Conservation (phyloP, 2,797 vertebrate species). For the Chaetodon trifasciatus region DNA sequence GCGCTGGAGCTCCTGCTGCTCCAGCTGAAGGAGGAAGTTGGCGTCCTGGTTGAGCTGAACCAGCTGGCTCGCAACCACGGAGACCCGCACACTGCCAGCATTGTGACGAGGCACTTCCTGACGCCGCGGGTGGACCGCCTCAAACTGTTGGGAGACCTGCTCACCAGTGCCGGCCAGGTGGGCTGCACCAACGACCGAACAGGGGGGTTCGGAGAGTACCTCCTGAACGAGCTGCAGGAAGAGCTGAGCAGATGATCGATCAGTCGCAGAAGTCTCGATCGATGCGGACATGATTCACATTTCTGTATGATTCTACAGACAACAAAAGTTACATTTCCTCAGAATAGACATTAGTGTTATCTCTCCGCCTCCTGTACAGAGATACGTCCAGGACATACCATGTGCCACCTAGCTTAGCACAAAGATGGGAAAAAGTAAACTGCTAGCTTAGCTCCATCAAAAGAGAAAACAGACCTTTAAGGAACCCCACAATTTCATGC, state of each 20-base stretch:
- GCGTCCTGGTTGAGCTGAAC: constrained; percentile 82
- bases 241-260: constrained; percentile 64
- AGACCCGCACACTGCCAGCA: constrained; percentile 67
- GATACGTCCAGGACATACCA: not conserved
- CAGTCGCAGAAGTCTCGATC: not conserved
- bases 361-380: not conserved
- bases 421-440: not conserved
- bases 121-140: constrained; percentile 77
- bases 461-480: not conserved
- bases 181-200: constrained; percentile 78
- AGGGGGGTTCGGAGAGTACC: constrained; percentile 83
- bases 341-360: not conserved
- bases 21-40: constrained; percentile 83
- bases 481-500: not conserved
- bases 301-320: not conserved
- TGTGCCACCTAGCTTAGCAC: constrained; percentile 1
- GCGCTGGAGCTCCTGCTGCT: constrained; percentile 81
- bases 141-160: constrained; percentile 84
- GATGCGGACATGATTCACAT: too few species aligned
- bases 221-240: constrained; percentile 82
- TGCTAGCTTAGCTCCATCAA: too few species aligned
- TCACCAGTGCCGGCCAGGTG: constrained; percentile 81
- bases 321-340: not conserved
- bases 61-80: constrained; percentile 70
- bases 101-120: constrained; percentile 82